Conservation (phyloP, 2,888 invertebrate genomes). For the Hirtodrosophila trivittata region DNA sequence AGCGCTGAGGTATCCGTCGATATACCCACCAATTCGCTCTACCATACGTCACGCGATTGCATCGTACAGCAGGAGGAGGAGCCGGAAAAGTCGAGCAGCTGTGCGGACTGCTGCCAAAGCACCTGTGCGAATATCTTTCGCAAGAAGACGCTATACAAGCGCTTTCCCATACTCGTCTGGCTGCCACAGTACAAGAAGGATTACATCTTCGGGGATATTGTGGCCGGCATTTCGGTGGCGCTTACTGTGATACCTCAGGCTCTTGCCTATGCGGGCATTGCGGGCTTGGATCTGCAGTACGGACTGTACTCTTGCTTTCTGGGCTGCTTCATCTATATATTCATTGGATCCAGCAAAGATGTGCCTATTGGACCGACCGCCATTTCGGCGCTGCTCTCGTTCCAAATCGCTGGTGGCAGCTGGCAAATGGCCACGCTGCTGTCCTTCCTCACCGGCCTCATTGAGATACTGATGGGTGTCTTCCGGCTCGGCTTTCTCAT, state of each 20-base stretch:
- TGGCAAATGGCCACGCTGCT: constrained; percentile 89
- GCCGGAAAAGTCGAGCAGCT: constrained; percentile 65
- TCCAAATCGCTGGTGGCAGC: constrained; percentile 88
- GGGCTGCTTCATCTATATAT: constrained; percentile 94
- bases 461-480: constrained; percentile 92
- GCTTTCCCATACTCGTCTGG: constrained; percentile 91
- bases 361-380: constrained; percentile 97
- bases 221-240: constrained; percentile 96
- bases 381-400: constrained; percentile 94
- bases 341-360: constrained; percentile 95
- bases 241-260: constrained; percentile 89
- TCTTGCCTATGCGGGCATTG: constrained; percentile 91
- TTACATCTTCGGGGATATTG: constrained; percentile 92
- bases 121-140: constrained; percentile 85
- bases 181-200: constrained; percentile 90
- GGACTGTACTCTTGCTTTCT: constrained; percentile 96
- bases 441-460: constrained; percentile 89
- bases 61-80: constrained; percentile 85
- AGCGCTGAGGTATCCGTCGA: constrained; percentile 80
- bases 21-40: constrained; percentile 81
- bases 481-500: constrained; percentile 94
- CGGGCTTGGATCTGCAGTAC: constrained; percentile 91
- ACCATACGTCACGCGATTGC: constrained; percentile 81
- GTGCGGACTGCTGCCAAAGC: constrained; percentile 61
- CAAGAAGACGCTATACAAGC: constrained; percentile 89